Base-by-base conservation (phyloP, 2,888 invertebrate species). In the Lithophane socia region DNA sequence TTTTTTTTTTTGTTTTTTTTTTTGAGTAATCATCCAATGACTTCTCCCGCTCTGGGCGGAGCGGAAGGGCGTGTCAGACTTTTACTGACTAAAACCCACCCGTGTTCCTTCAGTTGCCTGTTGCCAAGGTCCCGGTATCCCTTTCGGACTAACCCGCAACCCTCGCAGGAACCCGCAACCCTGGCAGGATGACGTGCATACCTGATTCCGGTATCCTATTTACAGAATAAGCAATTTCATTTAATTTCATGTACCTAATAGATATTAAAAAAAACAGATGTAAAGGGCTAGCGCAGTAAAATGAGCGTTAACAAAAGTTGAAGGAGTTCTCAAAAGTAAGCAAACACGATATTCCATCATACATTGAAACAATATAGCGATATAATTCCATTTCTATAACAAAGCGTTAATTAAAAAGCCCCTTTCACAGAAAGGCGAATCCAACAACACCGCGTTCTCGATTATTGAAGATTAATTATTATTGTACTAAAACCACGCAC, bases 391-490 rank as follows among this genome's bases (percentile, higher is more conserved):
- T 66, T 66, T 70, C 21, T 63, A 47, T 29, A 65, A 37, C 54
- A 66, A 69, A 60, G 49, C 58, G 42, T 75, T 84, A 84, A 84
- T 84, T 77, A 84, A 84, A 84, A 81, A 77, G 63, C 63, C 54
- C 44, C 18, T 18, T 70, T 67, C 44, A 77, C 42, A 49, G 68
- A 74, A 83, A 83, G 76, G 80, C 64, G 61, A 75, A 64, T 61
- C 79, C 61, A 47, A 61, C 65, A 72, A 58, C 60, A 68, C 52
- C 42, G 58, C 65, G 58, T 73, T 78, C 78, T 75, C 73, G 72
- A 85, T 84, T 82, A 84, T 84, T 81, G 73, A 81, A 81, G 74
- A 84, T 84, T 84, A 84, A 84, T 84, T 84, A 84, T 84, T 84
- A 64, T 77, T 84, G 73, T 81, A 83, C 84, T 84, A 84, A 84